Percentiles rank a stretch among this genome's conserved stretches.
These are phyloP conservation scores for Podarcis muralis DNA, from an alignment of 2,113 vertebrate genomes.

Conservation along the genomic window DNA sequence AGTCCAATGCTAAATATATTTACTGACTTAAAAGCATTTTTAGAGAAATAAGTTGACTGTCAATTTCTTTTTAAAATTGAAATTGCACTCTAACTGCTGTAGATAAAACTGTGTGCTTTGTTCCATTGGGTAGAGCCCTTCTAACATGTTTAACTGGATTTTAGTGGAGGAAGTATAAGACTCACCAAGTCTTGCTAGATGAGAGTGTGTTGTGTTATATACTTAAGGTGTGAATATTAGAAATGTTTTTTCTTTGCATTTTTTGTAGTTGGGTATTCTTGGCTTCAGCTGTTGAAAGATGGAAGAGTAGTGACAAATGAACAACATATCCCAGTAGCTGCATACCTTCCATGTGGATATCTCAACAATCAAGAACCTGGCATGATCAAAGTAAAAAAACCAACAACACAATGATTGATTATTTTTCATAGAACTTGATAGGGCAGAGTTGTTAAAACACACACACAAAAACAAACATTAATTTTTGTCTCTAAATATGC, in stretches of 20 bases:
- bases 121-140: background rate
- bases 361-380: conserved; percentile 86
- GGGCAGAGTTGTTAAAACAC: background rate
- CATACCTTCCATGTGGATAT: conserved; percentile 91
- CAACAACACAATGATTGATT: too few relatives aligned
- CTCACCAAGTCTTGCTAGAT: background rate
- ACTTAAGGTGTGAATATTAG: background rate
- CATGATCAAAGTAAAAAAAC: conserved; percentile 83
- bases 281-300: conserved; percentile 95
- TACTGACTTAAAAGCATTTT: background rate
- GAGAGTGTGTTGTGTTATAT: background rate
- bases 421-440: background rate
- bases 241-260: conserved; percentile 38
- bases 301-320: conserved; percentile 92
- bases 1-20: background rate
- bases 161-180: background rate
- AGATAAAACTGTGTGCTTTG: background rate
- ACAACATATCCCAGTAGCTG: conserved; percentile 87
- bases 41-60: background rate
- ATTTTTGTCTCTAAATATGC: background rate
- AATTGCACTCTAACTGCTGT: background rate
- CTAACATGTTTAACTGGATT: background rate
- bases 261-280: conserved; percentile 91
- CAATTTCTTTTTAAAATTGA: background rate
- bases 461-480: background rate